Evolutionary conservation across 2,888 invertebrate genomes (phyloP), one percentile per base, ranked within the genome.

Genomic region (Eulithis prunata): DNA sequence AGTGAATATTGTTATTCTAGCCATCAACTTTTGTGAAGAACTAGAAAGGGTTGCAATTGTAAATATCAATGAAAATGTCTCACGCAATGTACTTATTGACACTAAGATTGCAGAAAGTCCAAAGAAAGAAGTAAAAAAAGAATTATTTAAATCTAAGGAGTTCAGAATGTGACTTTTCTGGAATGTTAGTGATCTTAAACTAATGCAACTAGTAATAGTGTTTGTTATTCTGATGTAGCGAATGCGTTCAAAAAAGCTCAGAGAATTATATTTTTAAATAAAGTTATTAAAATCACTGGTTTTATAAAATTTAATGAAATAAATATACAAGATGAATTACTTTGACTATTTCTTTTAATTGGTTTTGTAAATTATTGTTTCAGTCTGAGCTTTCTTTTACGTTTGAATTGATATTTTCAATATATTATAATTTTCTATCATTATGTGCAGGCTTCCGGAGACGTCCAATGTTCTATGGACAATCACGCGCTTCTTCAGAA

Each of bases 381-480:
- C 43, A 45, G 28, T 21, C 56, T 56, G 52, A 53, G 53, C 60
- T 53, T 49, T 41, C 7, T 21, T 43, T 46, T 45, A 7, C 57
- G 57, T 65, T 62, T 59, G 52, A 66, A 14, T 56, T 60, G 49
- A 57, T 62, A 64, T 62, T 49, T 62, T 57, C 52, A 62, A 52
- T 70, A 52, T 21, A 45, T 64, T 49, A 59, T 71, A 70, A 71
- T 59, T 62, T 59, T 51, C 54, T 62, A 57, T 69, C 52, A 78
- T 88, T 83, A 83, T 85, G 78, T 78, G 72, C 90, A 93, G 93
- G 93, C 83, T 89, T 84, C 89, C 93, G 88, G 90, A 88, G 91
- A 88, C 93, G 90, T 85, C 91, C 93, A 88, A 93, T 93, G 89
- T 93, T 82, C 81, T 94, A 92, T 89, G 91, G 92, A 87, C 87